A percentile compares a stretch with the other conserved stretches of the same genome.
Conservation (phyloP, 2,113 vertebrate genomes). For the Ctenomys sociabilis region DNA sequence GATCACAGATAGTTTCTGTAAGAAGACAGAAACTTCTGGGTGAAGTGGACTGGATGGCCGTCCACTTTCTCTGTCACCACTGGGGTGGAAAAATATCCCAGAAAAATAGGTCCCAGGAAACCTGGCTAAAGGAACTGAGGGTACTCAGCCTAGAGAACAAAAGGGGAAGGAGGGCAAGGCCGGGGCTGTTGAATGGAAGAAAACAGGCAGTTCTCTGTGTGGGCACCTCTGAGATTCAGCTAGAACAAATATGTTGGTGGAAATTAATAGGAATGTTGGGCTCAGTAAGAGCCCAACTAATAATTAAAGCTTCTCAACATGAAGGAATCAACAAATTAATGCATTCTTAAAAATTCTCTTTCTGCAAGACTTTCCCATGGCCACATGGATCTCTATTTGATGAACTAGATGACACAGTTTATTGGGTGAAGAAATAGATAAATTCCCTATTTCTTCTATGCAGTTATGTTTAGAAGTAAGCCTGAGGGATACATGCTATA, state of each 20-base stretch:
- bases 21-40: too few species aligned
- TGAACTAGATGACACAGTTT: background rate
- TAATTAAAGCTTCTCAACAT: constrained; percentile 60
- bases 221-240: background rate
- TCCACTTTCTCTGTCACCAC: too few species aligned
- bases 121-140: background rate
- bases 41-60: too few species aligned
- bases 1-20: background rate
- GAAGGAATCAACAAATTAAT: constrained; percentile 59
- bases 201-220: background rate
- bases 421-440: background rate
- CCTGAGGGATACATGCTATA: background rate
- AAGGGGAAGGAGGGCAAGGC: background rate
- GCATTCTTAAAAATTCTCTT: constrained; percentile 62
- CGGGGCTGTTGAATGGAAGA: rapidly evolving
- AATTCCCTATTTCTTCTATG: background rate
- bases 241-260: background rate
- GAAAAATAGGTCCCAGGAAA: background rate
- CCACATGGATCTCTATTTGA: background rate
- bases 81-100: background rate
- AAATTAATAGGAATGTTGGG: background rate
- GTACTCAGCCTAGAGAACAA: background rate
- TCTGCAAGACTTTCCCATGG: constrained; percentile 19
- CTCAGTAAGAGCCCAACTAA: constrained; percentile 49
- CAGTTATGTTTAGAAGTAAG: background rate